These are phyloP conservation scores for Diaperis boleti DNA, from an alignment of 2,888 invertebrate genomes.

Conservation along the genomic window DNA sequence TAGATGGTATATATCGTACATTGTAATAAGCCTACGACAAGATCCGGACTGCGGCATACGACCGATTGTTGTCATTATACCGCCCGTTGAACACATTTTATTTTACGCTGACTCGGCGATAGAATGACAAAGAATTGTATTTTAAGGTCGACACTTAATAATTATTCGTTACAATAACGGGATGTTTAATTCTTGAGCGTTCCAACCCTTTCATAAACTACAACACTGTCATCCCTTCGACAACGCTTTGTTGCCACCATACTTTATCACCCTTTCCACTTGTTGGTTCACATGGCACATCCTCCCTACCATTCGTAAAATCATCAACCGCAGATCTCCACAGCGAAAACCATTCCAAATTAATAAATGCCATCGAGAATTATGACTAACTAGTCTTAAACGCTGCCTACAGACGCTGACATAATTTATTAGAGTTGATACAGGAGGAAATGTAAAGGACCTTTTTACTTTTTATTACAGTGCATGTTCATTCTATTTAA, in stretches of 20 bases:
- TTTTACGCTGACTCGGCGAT: slow-evolving; percentile 40
- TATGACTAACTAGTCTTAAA: too few species aligned
- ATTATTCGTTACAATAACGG: slow-evolving; percentile 37
- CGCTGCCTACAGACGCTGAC: too few species aligned
- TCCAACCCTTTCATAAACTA: slow-evolving; percentile 29
- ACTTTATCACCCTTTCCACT: slow-evolving; percentile 41
- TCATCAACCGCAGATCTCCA: slow-evolving; percentile 9
- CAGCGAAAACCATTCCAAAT: slow-evolving; percentile 7
- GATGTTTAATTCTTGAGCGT: slow-evolving; percentile 37
- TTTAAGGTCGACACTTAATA: slow-evolving; percentile 35
- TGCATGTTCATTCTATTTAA: too few species aligned
- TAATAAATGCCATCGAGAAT: slow-evolving; percentile 34
- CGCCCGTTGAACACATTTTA: slow-evolving; percentile 44
- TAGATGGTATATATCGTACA: slow-evolving; percentile 50
- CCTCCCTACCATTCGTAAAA: slow-evolving; percentile 11
- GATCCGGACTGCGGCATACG: slow-evolving; percentile 42
- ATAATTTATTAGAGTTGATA: too few species aligned
- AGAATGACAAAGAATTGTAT: slow-evolving; percentile 43
- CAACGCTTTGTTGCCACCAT: slow-evolving; percentile 29
- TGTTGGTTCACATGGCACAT: slow-evolving; percentile 35
- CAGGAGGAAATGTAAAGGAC: too few species aligned
- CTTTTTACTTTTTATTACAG: too few species aligned
- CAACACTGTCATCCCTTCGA: slow-evolving; percentile 32
- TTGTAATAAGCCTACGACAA: slow-evolving; percentile 50
- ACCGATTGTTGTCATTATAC: slow-evolving; percentile 45